Percentiles rank a stretch among this genome's conserved stretches.
Conservation (phyloP, 1,140 invertebrate genomes). For the Drosophila sechellia region DNA sequence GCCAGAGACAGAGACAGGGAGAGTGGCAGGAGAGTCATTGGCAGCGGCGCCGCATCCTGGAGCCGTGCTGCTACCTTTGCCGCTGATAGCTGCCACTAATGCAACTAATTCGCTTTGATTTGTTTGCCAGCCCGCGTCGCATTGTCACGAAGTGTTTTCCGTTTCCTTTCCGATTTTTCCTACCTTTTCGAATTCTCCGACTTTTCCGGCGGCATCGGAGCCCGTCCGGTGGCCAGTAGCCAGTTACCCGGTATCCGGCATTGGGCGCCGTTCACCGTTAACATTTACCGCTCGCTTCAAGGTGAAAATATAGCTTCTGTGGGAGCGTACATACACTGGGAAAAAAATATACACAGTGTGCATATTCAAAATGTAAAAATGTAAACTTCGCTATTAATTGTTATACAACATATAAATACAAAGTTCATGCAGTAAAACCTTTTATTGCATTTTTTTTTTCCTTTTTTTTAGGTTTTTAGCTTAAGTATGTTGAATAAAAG, state of each 20-base stretch:
- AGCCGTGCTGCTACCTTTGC: slow-evolving; percentile 11
- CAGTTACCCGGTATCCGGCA: slow-evolving; percentile 41
- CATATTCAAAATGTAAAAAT: no score
- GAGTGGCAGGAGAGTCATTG: slow-evolving; percentile 17
- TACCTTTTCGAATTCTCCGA: slow-evolving; percentile 11
- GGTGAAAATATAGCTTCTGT: not conserved
- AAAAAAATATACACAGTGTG: not conserved
- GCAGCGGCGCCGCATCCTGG: slow-evolving; percentile 36
- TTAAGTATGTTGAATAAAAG: no score
- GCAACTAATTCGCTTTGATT: slow-evolving; percentile 68
- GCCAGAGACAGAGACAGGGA: not conserved
- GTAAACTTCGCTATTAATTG: no score
- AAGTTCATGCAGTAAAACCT: no score
- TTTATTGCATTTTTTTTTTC: no score
- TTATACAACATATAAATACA: no score
- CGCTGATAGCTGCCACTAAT: slow-evolving; percentile 66
- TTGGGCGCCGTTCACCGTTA: slow-evolving; percentile 33
- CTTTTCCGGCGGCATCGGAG: slow-evolving; percentile 27
- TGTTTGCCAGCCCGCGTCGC: slow-evolving; percentile 56
- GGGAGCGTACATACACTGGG: slow-evolving; percentile 14
- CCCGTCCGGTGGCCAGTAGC: slow-evolving; percentile 30
- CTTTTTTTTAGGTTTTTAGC: no score
- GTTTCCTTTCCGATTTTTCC: slow-evolving; percentile 20
- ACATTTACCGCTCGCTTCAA: slow-evolving; percentile 12
- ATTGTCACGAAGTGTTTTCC: slow-evolving; percentile 61